phyloP scores from a whole-genome alignment of 1,140 invertebrate genomes.

The Temnothorax nylanderi region DNA sequence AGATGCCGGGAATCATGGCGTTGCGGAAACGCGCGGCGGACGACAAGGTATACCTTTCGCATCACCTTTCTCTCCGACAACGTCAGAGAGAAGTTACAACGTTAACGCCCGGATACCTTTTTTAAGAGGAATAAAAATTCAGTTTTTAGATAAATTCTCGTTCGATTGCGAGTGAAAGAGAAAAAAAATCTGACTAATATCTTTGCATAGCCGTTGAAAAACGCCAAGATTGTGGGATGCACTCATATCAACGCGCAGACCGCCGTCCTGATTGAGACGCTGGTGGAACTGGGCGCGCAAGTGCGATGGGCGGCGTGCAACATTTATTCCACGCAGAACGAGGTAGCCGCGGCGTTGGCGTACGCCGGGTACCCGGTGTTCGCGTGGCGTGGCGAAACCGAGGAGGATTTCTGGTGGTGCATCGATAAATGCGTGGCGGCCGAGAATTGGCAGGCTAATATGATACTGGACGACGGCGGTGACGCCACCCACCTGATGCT shows the following conservation, averaged over 20 bases:
- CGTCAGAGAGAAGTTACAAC: not conserved
- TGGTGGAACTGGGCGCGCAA: conserved; percentile 95
- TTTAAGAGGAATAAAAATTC: conserved; percentile 2
- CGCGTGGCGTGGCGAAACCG: conserved; percentile 98
- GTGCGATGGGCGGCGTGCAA: conserved; percentile 99
- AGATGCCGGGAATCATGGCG: conserved; percentile 99
- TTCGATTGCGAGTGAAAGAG: conserved; percentile 7
- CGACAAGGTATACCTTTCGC: conserved; percentile 90
- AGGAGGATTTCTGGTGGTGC: conserved; percentile 99
- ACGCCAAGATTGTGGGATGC: conserved; percentile 98
- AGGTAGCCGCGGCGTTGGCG: conserved; percentile 98
- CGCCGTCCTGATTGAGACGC: conserved; percentile 97
- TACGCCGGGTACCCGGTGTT: conserved; percentile 96
- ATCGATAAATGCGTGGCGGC: conserved; percentile 97
- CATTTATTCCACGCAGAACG: conserved; percentile 99
- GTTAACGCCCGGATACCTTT: not conserved
- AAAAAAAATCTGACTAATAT: conserved; percentile 22
- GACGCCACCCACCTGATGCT: conserved; percentile 98
- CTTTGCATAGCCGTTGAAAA: conserved; percentile 91
- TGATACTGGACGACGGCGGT: conserved; percentile 99
- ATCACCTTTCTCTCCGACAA: not conserved
- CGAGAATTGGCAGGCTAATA: conserved; percentile 98
- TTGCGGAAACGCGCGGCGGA: conserved; percentile 95
- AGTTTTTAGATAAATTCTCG: conserved; percentile 24
- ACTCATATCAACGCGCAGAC: conserved; percentile 99